Conservation (phyloP, 92 coral and sea anemone species). For the Anthopleura xanthogrammica region DNA sequence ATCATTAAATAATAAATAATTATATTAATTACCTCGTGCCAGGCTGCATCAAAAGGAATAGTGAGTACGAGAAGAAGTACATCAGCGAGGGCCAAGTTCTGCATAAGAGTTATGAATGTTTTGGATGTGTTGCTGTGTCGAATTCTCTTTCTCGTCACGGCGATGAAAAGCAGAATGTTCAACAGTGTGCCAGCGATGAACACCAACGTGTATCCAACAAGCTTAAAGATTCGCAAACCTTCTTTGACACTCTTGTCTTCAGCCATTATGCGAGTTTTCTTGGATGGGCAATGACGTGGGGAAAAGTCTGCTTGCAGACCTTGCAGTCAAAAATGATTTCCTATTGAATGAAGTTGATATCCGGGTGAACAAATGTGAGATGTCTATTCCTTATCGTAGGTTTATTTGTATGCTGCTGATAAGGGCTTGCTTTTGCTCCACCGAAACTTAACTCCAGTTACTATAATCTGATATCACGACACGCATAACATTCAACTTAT, state of each 20-base stretch:
- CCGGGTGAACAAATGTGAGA: too few species aligned
- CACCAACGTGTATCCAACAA: constrained; percentile 58
- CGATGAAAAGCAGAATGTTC: constrained; percentile 60
- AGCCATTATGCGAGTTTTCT: neutral
- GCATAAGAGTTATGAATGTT: constrained; percentile 73
- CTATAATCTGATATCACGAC: too few species aligned
- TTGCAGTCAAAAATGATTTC: neutral
- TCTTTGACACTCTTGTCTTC: constrained; percentile 7
- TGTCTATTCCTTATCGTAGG: too few species aligned
- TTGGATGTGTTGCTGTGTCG: constrained; percentile 76
- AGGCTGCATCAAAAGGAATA: constrained; percentile 78
- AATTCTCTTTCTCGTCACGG: constrained; percentile 65
- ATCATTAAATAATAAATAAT: neutral
- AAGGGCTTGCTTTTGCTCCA: too few species aligned
- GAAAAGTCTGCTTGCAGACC: neutral
- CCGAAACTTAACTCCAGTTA: too few species aligned
- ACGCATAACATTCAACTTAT: too few species aligned
- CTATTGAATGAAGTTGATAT: neutral
- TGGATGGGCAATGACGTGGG: neutral
- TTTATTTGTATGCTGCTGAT: too few species aligned
- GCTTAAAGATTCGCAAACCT: constrained; percentile 49
- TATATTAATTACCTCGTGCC: constrained; percentile 35
- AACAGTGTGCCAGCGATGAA: constrained; percentile 53
- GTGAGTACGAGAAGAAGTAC: constrained; percentile 57
- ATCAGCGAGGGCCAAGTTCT: constrained; percentile 79